Evolutionary conservation across 2,888 invertebrate genomes (phyloP), one percentile per base, ranked within the genome.

Genomic region (Cyclophora punctaria): DNA sequence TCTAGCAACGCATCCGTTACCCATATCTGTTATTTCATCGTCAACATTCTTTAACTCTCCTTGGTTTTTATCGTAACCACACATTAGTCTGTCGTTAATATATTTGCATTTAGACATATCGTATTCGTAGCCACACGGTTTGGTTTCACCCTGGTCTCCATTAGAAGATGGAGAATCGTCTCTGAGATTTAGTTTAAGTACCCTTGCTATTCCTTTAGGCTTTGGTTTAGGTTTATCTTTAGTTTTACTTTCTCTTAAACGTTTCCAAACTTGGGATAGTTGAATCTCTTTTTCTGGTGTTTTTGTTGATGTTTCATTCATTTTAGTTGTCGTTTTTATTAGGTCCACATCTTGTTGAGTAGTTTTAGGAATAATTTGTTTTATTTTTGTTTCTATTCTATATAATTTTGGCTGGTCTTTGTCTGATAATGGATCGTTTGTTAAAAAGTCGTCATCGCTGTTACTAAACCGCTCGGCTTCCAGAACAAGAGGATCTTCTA

Each of bases 61-160:
- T 44, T 57, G 59, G 56, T 84, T 82, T 64, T 74, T 80, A 7
- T 83, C 67, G 54, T 84, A 86, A 3, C 85, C 86, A 64, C 85
- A 86, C 4, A 84, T 59, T 43, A 80, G 59, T 57, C 82, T 75
- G 40, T 74, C 66, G 4, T 73, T 70, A 0, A 73, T 48, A 7
- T 63, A 53, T 63, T 68, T 74, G 56, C 85, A 85, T 49, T 67
- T 63, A 33, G 59, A 67, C 37, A 62, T 68, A 59, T 83, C 67
- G 51, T 62, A 84, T 41, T 75, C 72, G 47, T 84, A 84, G 2
- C 79, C 74, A 42, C 42, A 42, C 4, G 42, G 20, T 7, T 42
- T 42, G 20, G 4, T 7, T 41, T 41, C 41, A 41, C 3, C 46
- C 45, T 34, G 40, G 4, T 4, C 41, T 40, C 7, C 44, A 7